Conservation (phyloP, 2,113 vertebrate genomes). For the Acanthisitta chloris region DNA sequence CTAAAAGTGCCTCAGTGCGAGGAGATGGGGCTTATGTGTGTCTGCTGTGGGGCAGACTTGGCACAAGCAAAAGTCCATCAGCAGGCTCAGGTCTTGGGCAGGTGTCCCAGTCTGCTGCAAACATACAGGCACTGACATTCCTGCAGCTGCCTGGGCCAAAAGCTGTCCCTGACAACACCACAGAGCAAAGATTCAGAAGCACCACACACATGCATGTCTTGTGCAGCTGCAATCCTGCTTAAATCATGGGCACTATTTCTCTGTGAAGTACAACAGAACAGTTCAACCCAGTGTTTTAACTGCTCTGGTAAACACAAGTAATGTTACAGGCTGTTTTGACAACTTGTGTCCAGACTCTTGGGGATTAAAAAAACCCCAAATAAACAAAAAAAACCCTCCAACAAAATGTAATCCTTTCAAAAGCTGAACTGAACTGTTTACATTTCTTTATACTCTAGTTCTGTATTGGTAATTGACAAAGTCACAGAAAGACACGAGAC, state of each 20-base stretch:
- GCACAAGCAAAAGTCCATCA: not conserved
- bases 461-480: not conserved
- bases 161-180: not conserved
- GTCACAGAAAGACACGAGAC: not conserved
- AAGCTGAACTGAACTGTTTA: not conserved
- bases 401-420: not conserved
- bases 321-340: not conserved
- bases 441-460: not conserved
- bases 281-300: not conserved
- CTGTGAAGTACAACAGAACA: not conserved
- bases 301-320: not conserved
- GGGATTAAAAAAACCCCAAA: too few species aligned
- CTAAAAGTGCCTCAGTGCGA: not conserved
- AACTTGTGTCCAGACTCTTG: not conserved
- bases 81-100: not conserved
- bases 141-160: not conserved
- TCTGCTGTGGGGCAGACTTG: not conserved
- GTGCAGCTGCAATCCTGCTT: not conserved
- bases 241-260: not conserved
- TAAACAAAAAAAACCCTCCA: not conserved
- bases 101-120: not conserved
- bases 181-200: not conserved
- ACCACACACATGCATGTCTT: not conserved
- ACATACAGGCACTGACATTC: not conserved
- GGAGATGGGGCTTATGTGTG: not conserved